Evolutionary conservation across 2,113 vertebrate genomes (phyloP).

Genomic region (Astur gentilis): DNA sequence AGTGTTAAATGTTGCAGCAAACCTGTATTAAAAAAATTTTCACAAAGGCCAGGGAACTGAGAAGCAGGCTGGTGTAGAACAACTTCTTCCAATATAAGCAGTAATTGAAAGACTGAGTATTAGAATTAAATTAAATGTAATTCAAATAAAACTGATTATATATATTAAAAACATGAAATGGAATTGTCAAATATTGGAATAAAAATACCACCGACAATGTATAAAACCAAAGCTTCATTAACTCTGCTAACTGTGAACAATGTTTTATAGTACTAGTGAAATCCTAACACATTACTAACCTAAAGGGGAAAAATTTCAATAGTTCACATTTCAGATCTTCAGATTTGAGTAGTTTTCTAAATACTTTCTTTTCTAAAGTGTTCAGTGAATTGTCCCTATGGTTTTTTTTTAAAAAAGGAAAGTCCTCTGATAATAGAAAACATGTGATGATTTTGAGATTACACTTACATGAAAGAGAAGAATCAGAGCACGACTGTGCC

Average conservation of each 20-base stretch:
- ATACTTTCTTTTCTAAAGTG: not conserved
- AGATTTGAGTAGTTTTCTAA: not conserved
- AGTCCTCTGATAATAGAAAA: not conserved
- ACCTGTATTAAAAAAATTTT: not conserved
- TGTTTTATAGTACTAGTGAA: not conserved
- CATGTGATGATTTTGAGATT: not conserved
- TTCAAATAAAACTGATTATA: not conserved
- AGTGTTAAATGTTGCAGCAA: not conserved
- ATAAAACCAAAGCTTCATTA: not conserved
- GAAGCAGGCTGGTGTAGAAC: not conserved
- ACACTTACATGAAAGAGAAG: not conserved
- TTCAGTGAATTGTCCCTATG: not conserved
- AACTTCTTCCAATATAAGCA: not conserved
- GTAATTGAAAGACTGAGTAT: not conserved
- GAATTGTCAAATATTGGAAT: not conserved
- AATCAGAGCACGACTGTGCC: not conserved
- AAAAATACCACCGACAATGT: not conserved
- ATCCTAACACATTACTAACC: not conserved
- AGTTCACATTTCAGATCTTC: not conserved
- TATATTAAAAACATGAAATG: not conserved
- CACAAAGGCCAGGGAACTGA: not conserved
- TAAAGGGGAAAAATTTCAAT: not conserved
- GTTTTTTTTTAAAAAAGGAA: not conserved
- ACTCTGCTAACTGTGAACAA: not conserved
- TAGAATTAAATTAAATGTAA: not conserved